Base-by-base conservation (phyloP, 2,797 vertebrate genomes). In the Prionace glauca region DNA sequence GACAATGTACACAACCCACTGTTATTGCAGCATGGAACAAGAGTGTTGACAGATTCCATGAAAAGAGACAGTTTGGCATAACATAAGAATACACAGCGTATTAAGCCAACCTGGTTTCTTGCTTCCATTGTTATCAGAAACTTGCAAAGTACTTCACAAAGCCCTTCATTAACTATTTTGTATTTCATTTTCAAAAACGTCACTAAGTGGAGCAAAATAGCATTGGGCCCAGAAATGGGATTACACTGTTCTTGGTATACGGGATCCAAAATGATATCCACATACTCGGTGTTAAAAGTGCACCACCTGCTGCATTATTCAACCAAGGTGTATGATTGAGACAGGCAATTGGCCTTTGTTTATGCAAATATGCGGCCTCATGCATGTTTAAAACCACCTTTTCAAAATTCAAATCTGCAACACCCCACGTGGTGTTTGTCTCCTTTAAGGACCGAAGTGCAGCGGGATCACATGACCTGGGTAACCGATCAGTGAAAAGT, bases 11-110 rank as follows among this genome's bases (percentile, higher is more conserved):
- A 77, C 71, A 95, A 56, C 45, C 45, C 45, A 18, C 71, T 56
- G 71, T 71, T 20, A 29, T 74, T 24, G 29, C 71, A 95, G 71
- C 45, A 60, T 56, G 71, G 45, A 50, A 95, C 41, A 74, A 12
- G 29, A 36, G 36, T 9, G 93, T 95, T 77, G 71, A 95, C 71
- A 95, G 93, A 77, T 77, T 32, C 45, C 36, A 74, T 32, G 29
- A 45, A 77, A 72, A 95, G 93, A 56, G 26, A 72, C 88, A 91
- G 88, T 91, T 62, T 65, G 56, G 8, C 60, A 91, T 91, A 65
- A 32, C 14, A 26, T 4, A n/a, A 91, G 29, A 91, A 91, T 45
- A 84, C 41, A 24, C 81, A 84, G 7, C 0, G 7, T 18, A 84
- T 50, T 50, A 32, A 74, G 56, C 10, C 29, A 95, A 45, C 14